Conservation (phyloP, 1,140 invertebrate genomes). For the Drosophila athabasca region DNA sequence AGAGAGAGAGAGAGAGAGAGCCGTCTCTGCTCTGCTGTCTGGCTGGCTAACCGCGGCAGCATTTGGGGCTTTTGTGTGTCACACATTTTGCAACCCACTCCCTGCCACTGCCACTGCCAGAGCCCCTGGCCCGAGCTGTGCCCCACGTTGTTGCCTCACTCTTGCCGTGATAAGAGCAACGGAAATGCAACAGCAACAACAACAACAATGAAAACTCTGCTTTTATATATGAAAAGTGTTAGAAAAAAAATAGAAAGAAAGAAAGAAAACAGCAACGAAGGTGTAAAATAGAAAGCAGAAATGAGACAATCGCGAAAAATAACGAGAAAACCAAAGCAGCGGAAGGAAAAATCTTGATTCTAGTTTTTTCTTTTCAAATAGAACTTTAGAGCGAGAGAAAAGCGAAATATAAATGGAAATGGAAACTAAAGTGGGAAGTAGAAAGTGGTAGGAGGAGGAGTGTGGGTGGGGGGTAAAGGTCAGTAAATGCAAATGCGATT, state of each 20-base stretch:
- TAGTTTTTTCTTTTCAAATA: neutral
- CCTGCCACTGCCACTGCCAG: slow-evolving; percentile 3
- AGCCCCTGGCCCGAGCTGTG: slow-evolving; percentile 1
- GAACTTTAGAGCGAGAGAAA: slow-evolving; percentile 5
- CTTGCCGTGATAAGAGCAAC: slow-evolving; percentile 48
- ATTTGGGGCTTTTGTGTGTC: slow-evolving; percentile 45
- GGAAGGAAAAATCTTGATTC: slow-evolving; percentile 42
- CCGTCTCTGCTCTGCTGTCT: too few relatives aligned
- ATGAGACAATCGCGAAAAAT: slow-evolving; percentile 5
- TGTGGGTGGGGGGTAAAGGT: slow-evolving; percentile 3
- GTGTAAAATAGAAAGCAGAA: slow-evolving; percentile 15
- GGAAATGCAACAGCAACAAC: slow-evolving; percentile 53
- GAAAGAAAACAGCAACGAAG: neutral
- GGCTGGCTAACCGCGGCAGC: slow-evolving; percentile 18
- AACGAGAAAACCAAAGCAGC: slow-evolving; percentile 13
- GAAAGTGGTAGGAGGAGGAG: too few relatives aligned
- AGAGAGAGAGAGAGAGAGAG: too few relatives aligned
- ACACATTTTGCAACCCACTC: slow-evolving; percentile 24
- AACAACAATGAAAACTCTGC: slow-evolving; percentile 8
- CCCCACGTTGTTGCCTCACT: neutral
- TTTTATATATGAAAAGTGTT: slow-evolving; percentile 17
- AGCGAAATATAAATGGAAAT: slow-evolving; percentile 6
- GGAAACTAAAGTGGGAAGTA: neutral
- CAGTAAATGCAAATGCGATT: slow-evolving; percentile 24
- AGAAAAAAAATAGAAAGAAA: neutral